Evolutionary conservation across 2,888 invertebrate genomes (phyloP).

Genomic region (Pheosia gnoma): DNA sequence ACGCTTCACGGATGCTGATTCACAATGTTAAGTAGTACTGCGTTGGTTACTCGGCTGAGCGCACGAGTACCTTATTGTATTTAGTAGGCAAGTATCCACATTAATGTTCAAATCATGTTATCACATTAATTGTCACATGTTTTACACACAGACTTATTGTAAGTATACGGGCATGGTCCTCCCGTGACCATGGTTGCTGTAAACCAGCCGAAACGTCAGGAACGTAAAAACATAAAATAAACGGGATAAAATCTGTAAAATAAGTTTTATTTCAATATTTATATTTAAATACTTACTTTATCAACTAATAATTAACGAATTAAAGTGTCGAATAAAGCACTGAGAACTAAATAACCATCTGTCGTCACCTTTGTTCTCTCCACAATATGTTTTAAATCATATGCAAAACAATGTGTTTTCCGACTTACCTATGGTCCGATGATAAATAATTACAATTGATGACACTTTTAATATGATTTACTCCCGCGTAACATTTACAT

Average conservation of each 20-base stretch:
- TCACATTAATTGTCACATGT: too few relatives aligned
- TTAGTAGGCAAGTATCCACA: not conserved
- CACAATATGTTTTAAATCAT: conserved; percentile 9
- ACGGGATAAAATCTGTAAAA: too few relatives aligned
- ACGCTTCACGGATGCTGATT: conserved; percentile 47
- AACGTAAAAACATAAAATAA: too few relatives aligned
- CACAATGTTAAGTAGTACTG: conserved; percentile 36
- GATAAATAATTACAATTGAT: conserved; percentile 6
- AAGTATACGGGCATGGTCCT: too few relatives aligned
- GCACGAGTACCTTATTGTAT: conserved; percentile 4
- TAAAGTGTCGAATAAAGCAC: not conserved
- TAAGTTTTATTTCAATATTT: too few relatives aligned
- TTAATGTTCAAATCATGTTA: too few relatives aligned
- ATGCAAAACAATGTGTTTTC: conserved; percentile 8
- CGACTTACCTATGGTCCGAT: conserved; percentile 7
- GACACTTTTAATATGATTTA: not conserved
- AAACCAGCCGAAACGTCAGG: too few relatives aligned
- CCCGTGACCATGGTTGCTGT: too few relatives aligned
- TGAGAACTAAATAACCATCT: conserved; percentile 6
- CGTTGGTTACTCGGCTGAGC: conserved; percentile 12
- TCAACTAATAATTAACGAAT: not conserved
- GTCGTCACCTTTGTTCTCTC: conserved; percentile 4
- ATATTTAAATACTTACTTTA: too few relatives aligned
- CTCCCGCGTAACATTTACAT: not conserved
- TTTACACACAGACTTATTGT: too few relatives aligned